Percentiles rank a stretch among this genome's conserved stretches.
These are phyloP conservation scores for Ennomos quercinarius DNA, from an alignment of 2,888 invertebrate genomes.

Conservation along the genomic window DNA sequence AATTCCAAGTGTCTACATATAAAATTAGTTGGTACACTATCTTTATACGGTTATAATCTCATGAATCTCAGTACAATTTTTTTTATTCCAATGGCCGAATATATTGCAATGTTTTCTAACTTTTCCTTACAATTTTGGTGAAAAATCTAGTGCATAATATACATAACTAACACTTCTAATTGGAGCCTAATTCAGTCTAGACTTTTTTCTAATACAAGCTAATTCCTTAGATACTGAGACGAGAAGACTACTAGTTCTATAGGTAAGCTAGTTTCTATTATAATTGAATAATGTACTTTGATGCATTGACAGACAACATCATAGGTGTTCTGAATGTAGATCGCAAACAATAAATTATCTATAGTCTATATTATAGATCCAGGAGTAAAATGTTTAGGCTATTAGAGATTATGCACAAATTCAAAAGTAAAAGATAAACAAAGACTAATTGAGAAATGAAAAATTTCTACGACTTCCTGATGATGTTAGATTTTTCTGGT, in stretches of 20 bases:
- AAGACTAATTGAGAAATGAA: too few relatives aligned
- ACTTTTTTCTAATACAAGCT: constrained; percentile 73
- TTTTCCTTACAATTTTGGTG: constrained; percentile 65
- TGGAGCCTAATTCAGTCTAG: constrained; percentile 83
- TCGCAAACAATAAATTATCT: too few relatives aligned
- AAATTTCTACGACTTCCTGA: too few relatives aligned
- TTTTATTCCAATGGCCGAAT: constrained; percentile 67
- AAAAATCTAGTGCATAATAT: constrained; percentile 71
- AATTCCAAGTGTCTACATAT: constrained; percentile 30
- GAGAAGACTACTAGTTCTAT: constrained; percentile 63
- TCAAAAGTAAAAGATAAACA: too few relatives aligned
- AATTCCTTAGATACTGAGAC: constrained; percentile 62
- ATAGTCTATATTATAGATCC: too few relatives aligned
- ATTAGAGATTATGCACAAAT: too few relatives aligned
- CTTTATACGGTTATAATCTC: constrained; percentile 45
- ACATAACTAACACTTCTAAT: constrained; percentile 69
- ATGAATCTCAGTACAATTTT: constrained; percentile 63
- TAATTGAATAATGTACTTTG: constrained; percentile 54
- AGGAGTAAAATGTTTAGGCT: too few relatives aligned
- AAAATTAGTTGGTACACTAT: constrained; percentile 30
- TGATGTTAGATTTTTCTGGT: too few relatives aligned
- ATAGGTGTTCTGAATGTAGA: not conserved
- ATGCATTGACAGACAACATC: constrained; percentile 47
- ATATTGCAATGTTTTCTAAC: constrained; percentile 62
- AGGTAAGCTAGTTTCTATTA: constrained; percentile 48